Evolutionary conservation across 2,113 vertebrate genomes (phyloP), one percentile per base, ranked within the genome.

Genomic region (Columba livia): DNA sequence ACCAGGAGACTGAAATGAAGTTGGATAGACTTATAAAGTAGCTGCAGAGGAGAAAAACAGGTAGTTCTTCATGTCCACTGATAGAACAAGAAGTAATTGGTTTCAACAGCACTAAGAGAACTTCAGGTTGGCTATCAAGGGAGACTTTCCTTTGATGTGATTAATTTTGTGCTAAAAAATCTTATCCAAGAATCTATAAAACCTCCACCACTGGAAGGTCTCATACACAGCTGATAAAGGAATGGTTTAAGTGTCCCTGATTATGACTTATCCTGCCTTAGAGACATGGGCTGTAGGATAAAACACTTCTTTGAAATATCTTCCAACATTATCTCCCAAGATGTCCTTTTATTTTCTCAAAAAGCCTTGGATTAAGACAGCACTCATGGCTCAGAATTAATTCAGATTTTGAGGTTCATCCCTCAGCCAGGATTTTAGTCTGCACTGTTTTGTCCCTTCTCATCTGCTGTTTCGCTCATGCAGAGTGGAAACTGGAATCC

Each of bases 171-270:
- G 51, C 78, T 42, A 91, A 44, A 60, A 69, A 50, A 81, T 36
- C n/a, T 74, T 60, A 15, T 64, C 60, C 60, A 70, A 62, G 64
- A 83, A 62, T 71, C 48, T 67, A n/a, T 85, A 78, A 87, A 94
- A 84, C 23, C 34, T 64, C 34, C 29, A 42, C 12, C 20, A 48
- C 36, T 50, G 56, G 14, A 53, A 12, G 21, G 40, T 62, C 61
- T 90, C n/a, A 70, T 77, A 74, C 90, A 66, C 54, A 88, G 56
- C 58, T 80, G 72, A 86, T 19, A 25, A 64, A 78, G 36, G 9
- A 88, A 62, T 67, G n/a, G 87, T 83, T 83, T 77, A 61, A 70
- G 11, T 12, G 12, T 73, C 36, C 11, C 12, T 24, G 60, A 84
- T 54, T 80, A 54, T 29, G 74, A 57, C 32, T 78, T 75, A 80